Evolutionary conservation across 2,113 vertebrate species (phyloP).

Genomic region (Hyla sarda): DNA sequence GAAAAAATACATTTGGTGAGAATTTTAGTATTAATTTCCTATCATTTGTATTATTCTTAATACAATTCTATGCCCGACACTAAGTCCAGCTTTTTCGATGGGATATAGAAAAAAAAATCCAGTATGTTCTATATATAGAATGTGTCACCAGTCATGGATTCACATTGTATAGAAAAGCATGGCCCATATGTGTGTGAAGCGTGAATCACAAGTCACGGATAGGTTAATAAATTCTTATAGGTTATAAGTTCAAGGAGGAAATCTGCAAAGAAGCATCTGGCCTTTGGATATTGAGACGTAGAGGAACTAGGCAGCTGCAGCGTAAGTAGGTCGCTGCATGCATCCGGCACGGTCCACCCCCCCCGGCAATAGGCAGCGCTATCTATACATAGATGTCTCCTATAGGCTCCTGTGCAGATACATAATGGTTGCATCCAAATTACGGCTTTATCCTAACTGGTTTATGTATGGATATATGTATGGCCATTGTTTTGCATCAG

Average conservation of each 20-base stretch:
- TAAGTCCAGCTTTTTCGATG: too few species aligned
- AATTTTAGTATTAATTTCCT: too few species aligned
- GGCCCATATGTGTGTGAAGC: neutral
- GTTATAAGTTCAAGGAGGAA: slow-evolving; percentile 38
- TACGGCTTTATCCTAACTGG: neutral
- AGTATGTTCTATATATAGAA: too few species aligned
- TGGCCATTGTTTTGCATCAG: neutral
- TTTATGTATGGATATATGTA: neutral
- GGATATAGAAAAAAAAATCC: too few species aligned
- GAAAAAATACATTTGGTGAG: too few species aligned
- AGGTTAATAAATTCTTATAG: slow-evolving; percentile 52
- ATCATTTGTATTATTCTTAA: too few species aligned
- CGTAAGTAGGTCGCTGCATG: slow-evolving; percentile 47
- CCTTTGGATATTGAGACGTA: neutral
- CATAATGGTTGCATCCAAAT: neutral
- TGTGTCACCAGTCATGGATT: too few species aligned
- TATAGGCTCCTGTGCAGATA: neutral
- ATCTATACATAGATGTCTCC: neutral
- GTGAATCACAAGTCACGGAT: neutral
- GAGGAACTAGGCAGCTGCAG: slow-evolving; percentile 14
- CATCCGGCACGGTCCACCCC: neutral
- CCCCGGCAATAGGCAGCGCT: neutral
- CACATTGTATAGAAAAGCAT: neutral
- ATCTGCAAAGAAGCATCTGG: slow-evolving; percentile 19
- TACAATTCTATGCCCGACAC: too few species aligned